A percentile compares a stretch with the other conserved stretches of the same genome.
Evolutionary conservation across 2,888 invertebrate genomes (phyloP).

Genomic region (Aethes cnicana): DNA sequence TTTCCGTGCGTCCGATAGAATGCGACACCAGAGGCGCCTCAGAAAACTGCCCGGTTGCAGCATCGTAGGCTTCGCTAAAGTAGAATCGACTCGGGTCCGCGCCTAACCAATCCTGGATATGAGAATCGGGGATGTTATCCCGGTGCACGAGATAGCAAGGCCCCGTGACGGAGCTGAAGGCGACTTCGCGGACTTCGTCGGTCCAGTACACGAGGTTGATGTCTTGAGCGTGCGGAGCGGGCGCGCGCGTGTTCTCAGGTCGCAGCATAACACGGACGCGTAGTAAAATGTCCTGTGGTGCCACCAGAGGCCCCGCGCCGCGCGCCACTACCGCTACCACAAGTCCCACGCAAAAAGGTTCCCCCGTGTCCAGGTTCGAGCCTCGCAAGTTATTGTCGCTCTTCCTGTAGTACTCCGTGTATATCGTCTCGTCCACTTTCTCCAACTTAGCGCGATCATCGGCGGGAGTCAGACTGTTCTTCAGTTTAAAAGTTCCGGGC

Average conservation of each 20-base stretch:
- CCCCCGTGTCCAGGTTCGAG: slow-evolving; percentile 87
- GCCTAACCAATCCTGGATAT: slow-evolving; percentile 82
- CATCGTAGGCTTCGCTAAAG: slow-evolving; percentile 86
- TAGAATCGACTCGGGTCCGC: slow-evolving; percentile 88
- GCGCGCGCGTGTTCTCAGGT: slow-evolving; percentile 88
- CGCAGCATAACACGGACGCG: slow-evolving; percentile 87
- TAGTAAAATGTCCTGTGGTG: slow-evolving; percentile 83
- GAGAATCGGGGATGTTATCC: slow-evolving; percentile 81
- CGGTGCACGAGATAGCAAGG: slow-evolving; percentile 86
- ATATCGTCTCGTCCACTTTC: slow-evolving; percentile 87
- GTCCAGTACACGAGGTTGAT: slow-evolving; percentile 90
- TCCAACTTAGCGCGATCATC: slow-evolving; percentile 61
- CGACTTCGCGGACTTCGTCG: slow-evolving; percentile 85
- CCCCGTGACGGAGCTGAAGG: slow-evolving; percentile 84
- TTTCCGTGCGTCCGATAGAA: slow-evolving; percentile 82
- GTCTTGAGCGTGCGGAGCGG: slow-evolving; percentile 84
- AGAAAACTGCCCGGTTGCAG: slow-evolving; percentile 74
- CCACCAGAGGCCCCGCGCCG: slow-evolving; percentile 75
- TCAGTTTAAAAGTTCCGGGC: slow-evolving; percentile 84
- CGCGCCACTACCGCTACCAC: slow-evolving; percentile 84
- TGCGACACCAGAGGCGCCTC: slow-evolving; percentile 85
- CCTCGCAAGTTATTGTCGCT: slow-evolving; percentile 86
- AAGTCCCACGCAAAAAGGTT: slow-evolving; percentile 88
- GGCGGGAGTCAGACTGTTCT: slow-evolving; percentile 51
- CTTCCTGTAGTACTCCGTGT: slow-evolving; percentile 91